Conservation (phyloP, 1,140 invertebrate genomes). For the Melipona quadrifasciata region DNA sequence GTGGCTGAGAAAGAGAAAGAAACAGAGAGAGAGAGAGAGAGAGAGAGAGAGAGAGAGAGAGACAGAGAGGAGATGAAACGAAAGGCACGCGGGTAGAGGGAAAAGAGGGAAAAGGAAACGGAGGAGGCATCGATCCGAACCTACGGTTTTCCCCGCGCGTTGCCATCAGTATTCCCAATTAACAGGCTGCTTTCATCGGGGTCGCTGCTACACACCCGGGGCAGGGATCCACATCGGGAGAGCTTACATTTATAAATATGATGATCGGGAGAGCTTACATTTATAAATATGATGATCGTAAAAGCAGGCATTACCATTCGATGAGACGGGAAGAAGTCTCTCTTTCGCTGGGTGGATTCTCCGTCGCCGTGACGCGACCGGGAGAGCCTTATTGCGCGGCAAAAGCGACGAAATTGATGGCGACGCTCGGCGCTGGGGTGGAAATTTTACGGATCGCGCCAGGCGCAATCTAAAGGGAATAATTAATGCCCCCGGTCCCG, state of each 20-base stretch:
- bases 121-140: slow-evolving; percentile 68
- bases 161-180: slow-evolving; percentile 81
- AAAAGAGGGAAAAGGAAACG: slow-evolving; percentile 19
- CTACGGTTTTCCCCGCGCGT: slow-evolving; percentile 70
- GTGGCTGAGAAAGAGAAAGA: slow-evolving; percentile 40
- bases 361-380: neutral
- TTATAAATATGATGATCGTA: slow-evolving; percentile 75
- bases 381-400: slow-evolving; percentile 43
- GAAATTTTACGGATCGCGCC: slow-evolving; percentile 62
- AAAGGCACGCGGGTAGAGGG: slow-evolving; percentile 33
- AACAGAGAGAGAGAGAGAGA: neutral
- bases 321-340: slow-evolving; percentile 60
- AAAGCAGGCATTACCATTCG: slow-evolving; percentile 66
- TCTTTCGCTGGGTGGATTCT: slow-evolving; percentile 17
- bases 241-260: slow-evolving; percentile 74
- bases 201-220: slow-evolving; percentile 1
- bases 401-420: slow-evolving; percentile 65
- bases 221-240: slow-evolving; percentile 41
- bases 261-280: slow-evolving; percentile 70
- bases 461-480: slow-evolving; percentile 69
- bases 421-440: slow-evolving; percentile 46
- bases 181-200: slow-evolving; percentile 77
- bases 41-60: neutral
- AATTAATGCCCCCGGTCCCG: slow-evolving; percentile 65
- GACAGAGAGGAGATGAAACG: slow-evolving; percentile 52